phyloP scores from a whole-genome alignment of 2,888 invertebrate genomes.

The Cryptophagus acutangulus region DNA sequence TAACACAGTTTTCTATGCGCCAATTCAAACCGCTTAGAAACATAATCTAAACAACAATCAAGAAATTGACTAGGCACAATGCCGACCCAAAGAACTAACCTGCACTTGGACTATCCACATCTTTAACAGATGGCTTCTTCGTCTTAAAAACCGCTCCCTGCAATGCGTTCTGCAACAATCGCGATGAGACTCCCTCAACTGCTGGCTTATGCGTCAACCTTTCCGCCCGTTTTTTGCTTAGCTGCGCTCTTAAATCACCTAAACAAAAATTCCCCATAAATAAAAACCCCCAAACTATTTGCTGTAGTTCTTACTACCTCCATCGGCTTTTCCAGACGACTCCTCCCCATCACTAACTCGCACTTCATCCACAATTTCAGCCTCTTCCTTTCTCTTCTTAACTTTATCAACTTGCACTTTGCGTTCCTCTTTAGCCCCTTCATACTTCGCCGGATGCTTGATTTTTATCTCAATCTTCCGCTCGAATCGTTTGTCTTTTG shows the following conservation, averaged over 20 bases:
- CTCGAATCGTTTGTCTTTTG: constrained; percentile 26
- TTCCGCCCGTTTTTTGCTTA: constrained; percentile 53
- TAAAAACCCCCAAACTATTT: neutral
- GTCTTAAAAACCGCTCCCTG: constrained; percentile 51
- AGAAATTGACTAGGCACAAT: too few species aligned
- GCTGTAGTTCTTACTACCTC: neutral
- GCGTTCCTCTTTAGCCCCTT: constrained; percentile 19
- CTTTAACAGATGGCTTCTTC: constrained; percentile 36
- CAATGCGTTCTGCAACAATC: constrained; percentile 52
- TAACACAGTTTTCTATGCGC: constrained; percentile 10
- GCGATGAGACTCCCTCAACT: constrained; percentile 46
- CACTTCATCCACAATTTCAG: constrained; percentile 28
- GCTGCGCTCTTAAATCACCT: constrained; percentile 51
- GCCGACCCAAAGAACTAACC: too few species aligned
- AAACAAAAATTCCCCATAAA: constrained; percentile 6
- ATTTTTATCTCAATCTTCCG: constrained; percentile 45
- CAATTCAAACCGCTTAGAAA: constrained; percentile 24
- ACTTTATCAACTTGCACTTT: constrained; percentile 9
- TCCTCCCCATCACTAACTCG: constrained; percentile 24
- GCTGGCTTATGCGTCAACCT: constrained; percentile 45
- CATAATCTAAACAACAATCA: too few species aligned
- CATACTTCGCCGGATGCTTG: constrained; percentile 42
- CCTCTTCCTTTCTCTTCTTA: constrained; percentile 8
- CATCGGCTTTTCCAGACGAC: too few species aligned
- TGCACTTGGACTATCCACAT: too few species aligned